Conservation (phyloP, 2,797 vertebrate species). For the Varecia variegata region DNA sequence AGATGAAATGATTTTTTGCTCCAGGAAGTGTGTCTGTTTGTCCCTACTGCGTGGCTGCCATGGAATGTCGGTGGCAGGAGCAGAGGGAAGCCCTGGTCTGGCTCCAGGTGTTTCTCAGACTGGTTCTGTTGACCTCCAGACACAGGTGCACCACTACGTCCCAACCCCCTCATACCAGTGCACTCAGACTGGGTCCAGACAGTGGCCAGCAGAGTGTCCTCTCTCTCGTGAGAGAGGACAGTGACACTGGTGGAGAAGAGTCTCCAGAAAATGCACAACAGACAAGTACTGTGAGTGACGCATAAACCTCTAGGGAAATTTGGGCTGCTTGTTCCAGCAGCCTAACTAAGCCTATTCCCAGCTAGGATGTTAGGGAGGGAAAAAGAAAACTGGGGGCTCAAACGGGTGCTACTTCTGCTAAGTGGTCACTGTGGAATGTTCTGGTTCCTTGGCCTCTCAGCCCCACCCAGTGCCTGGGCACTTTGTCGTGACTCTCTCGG, state of each 20-base stretch:
- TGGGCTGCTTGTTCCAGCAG: background rate
- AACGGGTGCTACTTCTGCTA: background rate
- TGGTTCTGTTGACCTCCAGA: background rate
- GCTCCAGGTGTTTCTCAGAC: background rate
- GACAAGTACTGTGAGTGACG: background rate
- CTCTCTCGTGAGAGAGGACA: background rate
- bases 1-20: background rate
- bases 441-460: background rate
- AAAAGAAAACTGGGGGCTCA: background rate
- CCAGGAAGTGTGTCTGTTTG: background rate
- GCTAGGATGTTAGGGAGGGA: too few species aligned
- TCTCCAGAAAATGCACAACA: background rate
- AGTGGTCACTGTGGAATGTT: background rate
- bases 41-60: background rate
- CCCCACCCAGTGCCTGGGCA: background rate
- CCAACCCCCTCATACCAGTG: background rate
- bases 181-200: background rate
- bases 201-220: too few species aligned
- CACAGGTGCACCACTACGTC: accelerated
- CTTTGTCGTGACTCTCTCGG: background rate
- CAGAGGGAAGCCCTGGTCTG: background rate
- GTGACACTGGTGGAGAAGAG: background rate
- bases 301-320: background rate
- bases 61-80: background rate
- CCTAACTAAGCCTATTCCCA: background rate